These are phyloP conservation scores for Heliconius ethilla DNA, from an alignment of 2,888 invertebrate genomes.

Conservation along the genomic window DNA sequence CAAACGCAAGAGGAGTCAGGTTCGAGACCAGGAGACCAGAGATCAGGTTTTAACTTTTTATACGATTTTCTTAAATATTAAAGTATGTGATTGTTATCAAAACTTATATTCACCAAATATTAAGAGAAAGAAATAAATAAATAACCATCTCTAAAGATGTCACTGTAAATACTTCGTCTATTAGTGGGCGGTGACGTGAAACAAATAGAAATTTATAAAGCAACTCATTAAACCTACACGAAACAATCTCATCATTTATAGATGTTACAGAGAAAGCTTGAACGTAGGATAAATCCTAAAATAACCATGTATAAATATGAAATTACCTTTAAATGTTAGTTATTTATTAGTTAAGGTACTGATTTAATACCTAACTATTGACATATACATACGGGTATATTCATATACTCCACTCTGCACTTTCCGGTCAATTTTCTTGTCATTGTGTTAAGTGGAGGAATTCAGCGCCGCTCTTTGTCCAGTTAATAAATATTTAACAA, in stretches of 20 bases:
- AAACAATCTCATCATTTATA: slow-evolving; percentile 17
- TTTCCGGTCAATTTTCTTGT: too few relatives aligned
- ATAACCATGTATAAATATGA: not conserved
- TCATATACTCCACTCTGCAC: too few relatives aligned
- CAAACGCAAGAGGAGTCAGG: too few relatives aligned
- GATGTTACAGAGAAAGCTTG: not conserved
- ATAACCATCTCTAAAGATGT: slow-evolving; percentile 24
- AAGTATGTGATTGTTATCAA: too few relatives aligned
- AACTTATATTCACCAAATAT: too few relatives aligned
- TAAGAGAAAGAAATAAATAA: not conserved
- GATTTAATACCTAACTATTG: too few relatives aligned
- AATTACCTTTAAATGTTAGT: slow-evolving; percentile 2
- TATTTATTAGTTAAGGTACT: too few relatives aligned
- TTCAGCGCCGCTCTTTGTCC: not conserved
- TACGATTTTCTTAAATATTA: too few relatives aligned
- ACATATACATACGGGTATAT: too few relatives aligned
- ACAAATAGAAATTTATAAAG: slow-evolving; percentile 35
- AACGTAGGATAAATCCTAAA: not conserved
- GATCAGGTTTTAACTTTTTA: too few relatives aligned
- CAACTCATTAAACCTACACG: slow-evolving; percentile 20
- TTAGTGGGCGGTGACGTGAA: slow-evolving; percentile 35
- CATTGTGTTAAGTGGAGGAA: not conserved
- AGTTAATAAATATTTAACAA: not conserved
- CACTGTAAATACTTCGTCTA: slow-evolving; percentile 19
- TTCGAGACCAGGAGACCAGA: too few relatives aligned